phyloP scores from a whole-genome alignment of 2,888 invertebrate genomes.

The Acleris sparsana region DNA sequence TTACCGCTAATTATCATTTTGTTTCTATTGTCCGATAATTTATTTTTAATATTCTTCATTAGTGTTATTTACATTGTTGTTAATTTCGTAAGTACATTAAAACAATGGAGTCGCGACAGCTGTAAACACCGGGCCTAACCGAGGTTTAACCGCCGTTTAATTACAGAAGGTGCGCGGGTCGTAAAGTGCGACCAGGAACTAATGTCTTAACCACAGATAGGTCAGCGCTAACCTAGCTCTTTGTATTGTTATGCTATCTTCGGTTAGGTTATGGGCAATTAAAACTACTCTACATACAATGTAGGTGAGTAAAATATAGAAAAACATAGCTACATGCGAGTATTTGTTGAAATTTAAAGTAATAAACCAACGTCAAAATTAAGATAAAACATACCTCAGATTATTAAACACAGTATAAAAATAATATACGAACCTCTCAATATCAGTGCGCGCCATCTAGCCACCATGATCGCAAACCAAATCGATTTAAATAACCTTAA shows the following conservation, averaged over 20 bases:
- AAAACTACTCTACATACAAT: conserved; percentile 26
- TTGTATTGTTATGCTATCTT: conserved; percentile 31
- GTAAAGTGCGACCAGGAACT: conserved; percentile 67
- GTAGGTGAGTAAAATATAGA: conserved; percentile 15
- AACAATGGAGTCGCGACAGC: conserved; percentile 68
- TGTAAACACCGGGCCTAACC: conserved; percentile 62
- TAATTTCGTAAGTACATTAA: conserved; percentile 38
- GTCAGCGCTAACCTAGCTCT: conserved; percentile 52
- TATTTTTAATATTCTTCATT: conserved; percentile 22
- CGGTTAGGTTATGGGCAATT: conserved; percentile 35
- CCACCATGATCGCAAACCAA: conserved; percentile 5
- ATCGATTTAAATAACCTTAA: conserved; percentile 24
- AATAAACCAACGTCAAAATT: too few relatives aligned
- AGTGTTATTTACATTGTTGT: conserved; percentile 39
- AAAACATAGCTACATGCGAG: neutral
- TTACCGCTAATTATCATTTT: conserved; percentile 23
- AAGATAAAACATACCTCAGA: too few relatives aligned
- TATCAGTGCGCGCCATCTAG: conserved; percentile 6
- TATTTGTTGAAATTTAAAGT: too few relatives aligned
- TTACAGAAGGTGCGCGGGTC: conserved; percentile 61
- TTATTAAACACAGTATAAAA: neutral
- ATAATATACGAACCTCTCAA: too few relatives aligned
- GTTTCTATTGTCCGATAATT: conserved; percentile 22
- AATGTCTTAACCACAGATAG: conserved; percentile 74
- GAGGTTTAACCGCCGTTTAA: conserved; percentile 70